A percentile compares a stretch with the other conserved stretches of the same genome.
These are phyloP conservation scores for Chiloscyllium punctatum DNA, from an alignment of 2,797 vertebrate species.

Conservation along the genomic window DNA sequence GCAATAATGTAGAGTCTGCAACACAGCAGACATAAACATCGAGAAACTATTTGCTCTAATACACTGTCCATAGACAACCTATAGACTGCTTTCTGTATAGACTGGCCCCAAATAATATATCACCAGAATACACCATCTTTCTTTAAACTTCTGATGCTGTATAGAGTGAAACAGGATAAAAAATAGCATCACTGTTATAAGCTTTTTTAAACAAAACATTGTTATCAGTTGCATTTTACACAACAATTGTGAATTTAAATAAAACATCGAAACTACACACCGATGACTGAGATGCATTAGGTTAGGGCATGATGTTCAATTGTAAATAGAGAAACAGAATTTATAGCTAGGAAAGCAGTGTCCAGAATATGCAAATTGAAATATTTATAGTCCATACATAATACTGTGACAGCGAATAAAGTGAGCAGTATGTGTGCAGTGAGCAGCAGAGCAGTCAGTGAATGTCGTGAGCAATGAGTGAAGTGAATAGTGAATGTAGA, in stretches of 20 bases:
- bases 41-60: constrained; percentile 44
- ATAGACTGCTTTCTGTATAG: background rate
- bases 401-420: no score
- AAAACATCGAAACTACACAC: constrained; percentile 46
- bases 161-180: background rate
- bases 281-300: constrained; percentile 4
- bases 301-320: constrained; percentile 1
- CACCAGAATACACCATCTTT: background rate
- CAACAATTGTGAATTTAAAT: constrained; percentile 37
- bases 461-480: no score
- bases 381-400: background rate
- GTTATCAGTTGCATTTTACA: constrained; percentile 3
- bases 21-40: constrained; percentile 55
- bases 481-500: no score
- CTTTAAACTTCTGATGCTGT: background rate
- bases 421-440: no score
- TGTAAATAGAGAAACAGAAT: constrained; percentile 36
- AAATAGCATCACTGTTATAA: background rate
- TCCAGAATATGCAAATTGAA: background rate
- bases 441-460: no score
- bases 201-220: background rate
- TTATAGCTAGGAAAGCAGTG: background rate
- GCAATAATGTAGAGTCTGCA: constrained; percentile 58
- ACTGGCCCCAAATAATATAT: background rate
- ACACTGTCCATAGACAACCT: background rate